Base-by-base conservation (phyloP, 1,140 invertebrate species). In the Batillaria attramentaria region DNA sequence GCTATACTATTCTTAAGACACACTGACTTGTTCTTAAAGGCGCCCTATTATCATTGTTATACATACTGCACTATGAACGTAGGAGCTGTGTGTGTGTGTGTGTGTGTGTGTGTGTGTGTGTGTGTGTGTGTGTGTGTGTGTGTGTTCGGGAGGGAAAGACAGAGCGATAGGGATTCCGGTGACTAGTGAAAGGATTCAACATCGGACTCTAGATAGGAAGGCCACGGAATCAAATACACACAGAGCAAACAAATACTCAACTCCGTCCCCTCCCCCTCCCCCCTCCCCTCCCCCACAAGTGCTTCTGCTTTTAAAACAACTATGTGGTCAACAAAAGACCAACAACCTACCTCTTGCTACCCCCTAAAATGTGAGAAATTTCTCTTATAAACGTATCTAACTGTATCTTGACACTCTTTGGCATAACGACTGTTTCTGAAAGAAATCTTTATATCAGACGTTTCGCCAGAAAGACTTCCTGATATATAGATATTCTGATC, bases 31-130 rank as follows among this genome's bases (percentile, higher is more conserved):
- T n/a, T n/a, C n/a, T n/a, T n/a, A n/a, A n/a, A n/a, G n/a, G n/a
- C n/a, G n/a, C n/a, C n/a, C n/a, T n/a, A n/a, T n/a, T n/a, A n/a
- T n/a, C n/a, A n/a, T n/a, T n/a, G n/a, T n/a, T 50, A 13, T 50
- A 13, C 24, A 13, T 50, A 28, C 20, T 20, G 5, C 20, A n/a
- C 20, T 60, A 6, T 60, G 4, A 28, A 60, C 31, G 20, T 6
- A 4, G 54, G 31, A 5, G 20, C 31, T 20, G 20, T 24, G 57
- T 60, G 57, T 60, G 57, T 60, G 57, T 60, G 57, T 60, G 57
- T 60, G 57, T 60, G 57, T 60, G 54, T 60, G 54, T 60, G 54
- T 60, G 54, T 60, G 54, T 60, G 54, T 60, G 54, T 60, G 54
- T n/a, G n/a, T n/a, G n/a, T n/a, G n/a, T n/a, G 54, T 60, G 54